Conservation (phyloP, 1,140 invertebrate genomes). For the Trichonephila clavipes region DNA sequence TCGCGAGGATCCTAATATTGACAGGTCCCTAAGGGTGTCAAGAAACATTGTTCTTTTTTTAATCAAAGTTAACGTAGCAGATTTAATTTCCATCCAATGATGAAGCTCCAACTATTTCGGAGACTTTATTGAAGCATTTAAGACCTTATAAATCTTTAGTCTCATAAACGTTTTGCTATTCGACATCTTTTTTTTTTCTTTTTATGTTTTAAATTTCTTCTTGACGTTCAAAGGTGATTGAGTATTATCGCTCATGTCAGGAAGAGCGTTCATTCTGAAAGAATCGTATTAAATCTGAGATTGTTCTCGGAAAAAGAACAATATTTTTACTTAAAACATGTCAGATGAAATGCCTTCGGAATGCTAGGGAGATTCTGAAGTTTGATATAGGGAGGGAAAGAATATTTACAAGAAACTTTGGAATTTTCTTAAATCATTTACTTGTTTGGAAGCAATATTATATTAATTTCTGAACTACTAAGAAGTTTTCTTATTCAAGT, state of each 20-base stretch:
- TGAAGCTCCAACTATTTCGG: not conserved
- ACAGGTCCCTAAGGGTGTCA: not conserved
- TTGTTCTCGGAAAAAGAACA: not conserved
- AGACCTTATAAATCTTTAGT: not conserved
- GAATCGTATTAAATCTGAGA: not conserved
- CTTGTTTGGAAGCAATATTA: too few relatives aligned
- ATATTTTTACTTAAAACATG: not conserved
- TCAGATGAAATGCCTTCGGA: not conserved
- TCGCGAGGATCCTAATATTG: not conserved
- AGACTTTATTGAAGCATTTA: slow-evolving; percentile 6
- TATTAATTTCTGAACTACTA: too few relatives aligned
- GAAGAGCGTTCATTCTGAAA: not conserved
- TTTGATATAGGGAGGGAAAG: not conserved
- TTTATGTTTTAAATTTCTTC: not conserved
- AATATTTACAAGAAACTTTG: not conserved
- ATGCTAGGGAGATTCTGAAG: not conserved
- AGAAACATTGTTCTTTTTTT: not conserved
- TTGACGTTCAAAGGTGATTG: not conserved
- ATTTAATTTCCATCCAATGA: not conserved
- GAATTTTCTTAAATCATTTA: too few relatives aligned
- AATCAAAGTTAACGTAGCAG: not conserved
- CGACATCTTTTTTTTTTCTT: not conserved
- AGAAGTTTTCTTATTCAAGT: too few relatives aligned
- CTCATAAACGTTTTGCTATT: not conserved
- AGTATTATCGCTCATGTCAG: not conserved